phyloP scores from a whole-genome alignment of 2,113 vertebrate genomes.

The Tragelaphus strepsiceros region DNA sequence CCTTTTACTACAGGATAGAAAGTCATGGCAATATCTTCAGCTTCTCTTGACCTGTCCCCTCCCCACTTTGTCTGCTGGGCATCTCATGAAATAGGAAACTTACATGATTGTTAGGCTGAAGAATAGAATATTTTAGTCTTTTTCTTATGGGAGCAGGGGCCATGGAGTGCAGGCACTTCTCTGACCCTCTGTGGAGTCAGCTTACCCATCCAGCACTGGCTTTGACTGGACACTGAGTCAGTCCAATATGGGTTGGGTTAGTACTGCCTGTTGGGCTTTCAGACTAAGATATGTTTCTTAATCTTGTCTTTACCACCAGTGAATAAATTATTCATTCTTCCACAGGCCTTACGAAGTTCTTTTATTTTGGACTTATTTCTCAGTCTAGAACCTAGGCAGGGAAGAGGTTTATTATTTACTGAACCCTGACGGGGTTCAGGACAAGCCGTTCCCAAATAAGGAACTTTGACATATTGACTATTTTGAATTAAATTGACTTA shows the following conservation, averaged over 20 bases:
- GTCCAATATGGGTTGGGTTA: fast-evolving
- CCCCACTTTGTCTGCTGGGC: not conserved
- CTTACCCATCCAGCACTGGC: not conserved
- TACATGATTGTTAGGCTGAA: not conserved
- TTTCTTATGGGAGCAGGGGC: not conserved
- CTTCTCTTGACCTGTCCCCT: not conserved
- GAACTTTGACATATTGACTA: not conserved
- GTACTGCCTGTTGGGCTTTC: not conserved
- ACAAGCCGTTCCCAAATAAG: not conserved
- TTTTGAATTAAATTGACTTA: not conserved
- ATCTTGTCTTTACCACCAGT: not conserved
- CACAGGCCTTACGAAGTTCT: not conserved
- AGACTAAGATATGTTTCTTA: not conserved
- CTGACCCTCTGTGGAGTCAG: not conserved
- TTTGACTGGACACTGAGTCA: not conserved
- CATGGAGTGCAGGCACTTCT: fast-evolving
- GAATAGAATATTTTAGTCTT: not conserved
- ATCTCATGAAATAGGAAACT: not conserved
- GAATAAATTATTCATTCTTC: not conserved
- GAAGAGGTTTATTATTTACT: not conserved
- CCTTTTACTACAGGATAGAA: not conserved
- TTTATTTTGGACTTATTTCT: not conserved
- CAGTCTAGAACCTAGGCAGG: not conserved
- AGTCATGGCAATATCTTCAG: not conserved
- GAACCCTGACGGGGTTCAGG: not conserved